Evolutionary conservation across 2,113 vertebrate genomes (phyloP).

Genomic region (Ptilorrhoa leucosticta): DNA sequence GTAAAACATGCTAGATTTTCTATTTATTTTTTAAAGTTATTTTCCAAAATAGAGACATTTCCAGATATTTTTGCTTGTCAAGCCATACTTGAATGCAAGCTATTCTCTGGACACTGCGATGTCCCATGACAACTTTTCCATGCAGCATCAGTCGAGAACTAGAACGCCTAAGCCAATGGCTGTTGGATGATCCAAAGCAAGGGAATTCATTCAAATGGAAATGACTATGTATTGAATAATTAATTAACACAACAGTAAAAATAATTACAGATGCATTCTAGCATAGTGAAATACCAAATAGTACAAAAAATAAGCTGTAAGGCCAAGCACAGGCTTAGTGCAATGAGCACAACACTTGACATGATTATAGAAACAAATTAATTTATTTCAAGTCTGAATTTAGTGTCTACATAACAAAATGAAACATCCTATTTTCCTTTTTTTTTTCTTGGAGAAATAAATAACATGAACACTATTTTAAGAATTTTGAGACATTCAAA

Average conservation of each 20-base stretch:
- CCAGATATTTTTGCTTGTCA: background rate
- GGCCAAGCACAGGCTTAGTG: background rate
- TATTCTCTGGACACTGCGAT: background rate
- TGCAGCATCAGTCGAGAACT: background rate
- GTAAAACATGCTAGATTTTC: background rate
- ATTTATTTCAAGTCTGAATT: background rate
- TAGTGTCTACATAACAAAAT: background rate
- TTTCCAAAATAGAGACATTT: background rate
- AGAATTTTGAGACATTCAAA: background rate
- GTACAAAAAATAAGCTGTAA: background rate
- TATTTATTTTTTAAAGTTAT: background rate
- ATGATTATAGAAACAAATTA: background rate
- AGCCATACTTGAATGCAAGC: background rate
- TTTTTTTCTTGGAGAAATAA: background rate
- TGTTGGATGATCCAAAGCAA: background rate
- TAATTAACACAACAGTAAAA: background rate
- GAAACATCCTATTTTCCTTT: background rate
- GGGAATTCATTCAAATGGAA: background rate
- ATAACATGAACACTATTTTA: background rate
- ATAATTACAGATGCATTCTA: background rate
- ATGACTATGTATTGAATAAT: background rate
- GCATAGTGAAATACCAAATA: background rate
- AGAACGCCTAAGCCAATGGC: fast-evolving
- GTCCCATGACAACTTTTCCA: background rate
- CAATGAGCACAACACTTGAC: background rate